These are phyloP conservation scores for Coelopa frigida DNA, from an alignment of 1,140 invertebrate species.

Conservation along the genomic window DNA sequence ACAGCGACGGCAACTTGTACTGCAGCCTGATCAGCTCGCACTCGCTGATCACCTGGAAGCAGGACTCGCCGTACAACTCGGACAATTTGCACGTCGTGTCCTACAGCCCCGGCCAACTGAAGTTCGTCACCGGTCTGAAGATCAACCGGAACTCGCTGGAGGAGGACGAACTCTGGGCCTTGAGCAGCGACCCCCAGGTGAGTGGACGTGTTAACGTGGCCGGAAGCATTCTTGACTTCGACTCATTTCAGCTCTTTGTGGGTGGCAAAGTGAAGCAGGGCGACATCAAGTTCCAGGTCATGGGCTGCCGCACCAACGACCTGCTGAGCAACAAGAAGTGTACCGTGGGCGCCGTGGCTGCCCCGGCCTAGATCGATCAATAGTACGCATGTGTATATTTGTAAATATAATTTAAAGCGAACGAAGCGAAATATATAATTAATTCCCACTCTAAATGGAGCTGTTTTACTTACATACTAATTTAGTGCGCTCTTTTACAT, in stretches of 20 bases:
- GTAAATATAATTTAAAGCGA: too few relatives aligned
- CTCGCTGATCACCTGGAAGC: slow-evolving; percentile 12
- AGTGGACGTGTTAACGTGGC: too few relatives aligned
- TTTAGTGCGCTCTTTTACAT: too few relatives aligned
- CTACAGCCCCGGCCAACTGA: slow-evolving; percentile 48
- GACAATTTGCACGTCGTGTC: slow-evolving; percentile 37
- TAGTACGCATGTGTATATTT: too few relatives aligned
- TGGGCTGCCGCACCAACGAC: slow-evolving; percentile 35
- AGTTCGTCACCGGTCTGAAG: slow-evolving; percentile 65
- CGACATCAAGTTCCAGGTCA: slow-evolving; percentile 62
- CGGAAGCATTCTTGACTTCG: background rate
- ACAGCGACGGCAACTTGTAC: slow-evolving; percentile 49
- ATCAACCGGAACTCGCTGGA: slow-evolving; percentile 51
- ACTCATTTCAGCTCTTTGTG: slow-evolving; percentile 24
- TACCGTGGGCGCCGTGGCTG: slow-evolving; percentile 8
- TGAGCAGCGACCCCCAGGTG: slow-evolving; percentile 58
- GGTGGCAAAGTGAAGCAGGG: slow-evolving; percentile 47
- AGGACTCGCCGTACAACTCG: slow-evolving; percentile 8
- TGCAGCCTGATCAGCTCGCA: slow-evolving; percentile 31
- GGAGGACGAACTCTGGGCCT: slow-evolving; percentile 56
- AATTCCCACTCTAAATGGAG: too few relatives aligned
- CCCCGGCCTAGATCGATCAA: too few relatives aligned
- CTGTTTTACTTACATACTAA: too few relatives aligned
- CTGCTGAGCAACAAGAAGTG: slow-evolving; percentile 21
- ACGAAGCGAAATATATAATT: too few relatives aligned